phyloP scores from a whole-genome alignment of 2,113 vertebrate species.

The Leptodactylus fuscus region DNA sequence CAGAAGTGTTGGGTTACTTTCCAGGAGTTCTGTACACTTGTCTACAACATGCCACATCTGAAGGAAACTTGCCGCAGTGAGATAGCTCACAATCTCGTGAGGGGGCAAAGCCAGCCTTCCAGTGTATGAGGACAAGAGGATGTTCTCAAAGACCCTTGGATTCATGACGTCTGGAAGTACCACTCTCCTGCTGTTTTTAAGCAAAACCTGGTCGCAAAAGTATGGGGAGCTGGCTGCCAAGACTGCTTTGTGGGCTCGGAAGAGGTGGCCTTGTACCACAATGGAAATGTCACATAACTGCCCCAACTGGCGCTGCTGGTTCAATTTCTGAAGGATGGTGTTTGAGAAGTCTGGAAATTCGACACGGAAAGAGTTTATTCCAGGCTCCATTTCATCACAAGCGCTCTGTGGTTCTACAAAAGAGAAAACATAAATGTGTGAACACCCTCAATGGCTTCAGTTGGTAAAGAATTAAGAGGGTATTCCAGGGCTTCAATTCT shows the following conservation, averaged over 20 bases:
- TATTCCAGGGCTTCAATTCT: too few relatives aligned
- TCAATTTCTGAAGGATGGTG: constrained; percentile 85
- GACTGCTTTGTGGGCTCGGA: constrained; percentile 86
- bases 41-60: constrained; percentile 93
- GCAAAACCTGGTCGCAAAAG: constrained; percentile 88
- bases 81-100: constrained; percentile 84
- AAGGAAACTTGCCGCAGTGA: constrained; percentile 88
- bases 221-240: constrained; percentile 89
- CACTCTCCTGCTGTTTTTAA: constrained; percentile 86
- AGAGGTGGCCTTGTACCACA: constrained; percentile 85
- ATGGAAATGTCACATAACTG: constrained; percentile 87
- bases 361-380: constrained; percentile 83
- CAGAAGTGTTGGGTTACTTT: constrained; percentile 78
- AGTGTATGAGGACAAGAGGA: constrained; percentile 84
- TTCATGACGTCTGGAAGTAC: constrained; percentile 89
- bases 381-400: constrained; percentile 84
- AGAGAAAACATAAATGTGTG: not conserved
- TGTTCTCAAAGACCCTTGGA: constrained; percentile 85
- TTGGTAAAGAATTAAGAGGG: too few relatives aligned
- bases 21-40: constrained; percentile 87
- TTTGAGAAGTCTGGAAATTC: constrained; percentile 89
- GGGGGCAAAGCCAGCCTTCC: constrained; percentile 82
- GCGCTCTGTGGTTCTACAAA: constrained; percentile 25
- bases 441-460: not conserved
- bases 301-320: constrained; percentile 86